Evolutionary conservation across 2,797 vertebrate genomes (phyloP), one percentile per base, ranked within the genome.

Genomic region (Melopsittacus undulatus): DNA sequence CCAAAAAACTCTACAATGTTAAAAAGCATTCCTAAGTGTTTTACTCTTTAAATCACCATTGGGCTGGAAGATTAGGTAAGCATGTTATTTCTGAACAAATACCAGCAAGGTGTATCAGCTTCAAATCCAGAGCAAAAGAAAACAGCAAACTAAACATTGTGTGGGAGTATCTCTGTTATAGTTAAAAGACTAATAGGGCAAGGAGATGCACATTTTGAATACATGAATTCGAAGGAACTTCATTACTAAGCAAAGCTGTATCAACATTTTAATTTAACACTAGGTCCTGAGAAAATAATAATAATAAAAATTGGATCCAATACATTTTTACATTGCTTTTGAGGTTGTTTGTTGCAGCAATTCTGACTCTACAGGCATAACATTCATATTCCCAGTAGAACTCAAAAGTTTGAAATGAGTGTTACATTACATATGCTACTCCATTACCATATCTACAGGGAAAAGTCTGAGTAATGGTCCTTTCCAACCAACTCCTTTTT

Each of bases 221-320:
- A 43, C 40, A 64, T 59, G 18, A 66, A 80, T 77, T 89, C 86
- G 79, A 84, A 92, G 59, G 42, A 85, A 30, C 26, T 40, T 59
- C 32, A 38, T 72, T 73, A 69, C 21, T 67, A 36, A 82, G 75
- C 26, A 90, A 90, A 88, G 11, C 3, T 38, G 51, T 42, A 88
- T 67, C 66, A 86, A 40, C 45, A 84, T 89, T 92, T 91, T 89
- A 90, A 94, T 91, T 87, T 62, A 91, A 88, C 23, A 36, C 6
- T 15, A 57, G 24, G 40, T 62, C 46, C n/a, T 45, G 56, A 70
- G 66, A 68, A 96, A 94, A 61, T 8, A 19, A 46, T n/a, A 62
- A 52, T 17, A 59, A 49, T 45, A 76, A 89, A 72, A 89, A 46
- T 19, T 62, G 21, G 23, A 77, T 43, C 45, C 34, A 34, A 5